phyloP scores from a whole-genome alignment of 2,113 vertebrate species.

The Plecotus auritus region DNA sequence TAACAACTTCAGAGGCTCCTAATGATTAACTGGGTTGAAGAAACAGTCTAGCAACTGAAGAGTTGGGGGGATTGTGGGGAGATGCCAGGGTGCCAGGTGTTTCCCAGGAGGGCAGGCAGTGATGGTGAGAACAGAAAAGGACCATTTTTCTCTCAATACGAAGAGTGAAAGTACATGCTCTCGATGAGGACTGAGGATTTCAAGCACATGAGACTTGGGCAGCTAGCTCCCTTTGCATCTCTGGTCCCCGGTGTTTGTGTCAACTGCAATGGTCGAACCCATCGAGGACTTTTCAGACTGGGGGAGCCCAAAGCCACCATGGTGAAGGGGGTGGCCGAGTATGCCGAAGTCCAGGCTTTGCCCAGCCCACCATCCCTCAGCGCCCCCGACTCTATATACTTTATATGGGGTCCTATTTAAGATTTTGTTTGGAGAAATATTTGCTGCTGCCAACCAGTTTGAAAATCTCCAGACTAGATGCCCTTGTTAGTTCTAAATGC shows the following conservation, averaged over 20 bases:
- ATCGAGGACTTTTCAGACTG: background rate
- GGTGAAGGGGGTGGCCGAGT: background rate
- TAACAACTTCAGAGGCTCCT: constrained; percentile 28
- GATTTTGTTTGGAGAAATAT: background rate
- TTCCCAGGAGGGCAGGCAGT: background rate
- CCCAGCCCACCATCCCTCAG: too few relatives aligned
- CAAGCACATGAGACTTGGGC: fast-evolving
- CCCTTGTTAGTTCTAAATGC: background rate
- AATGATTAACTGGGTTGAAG: background rate
- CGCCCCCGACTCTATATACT: background rate
- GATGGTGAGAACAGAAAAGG: background rate
- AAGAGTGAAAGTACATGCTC: background rate
- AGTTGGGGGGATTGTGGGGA: background rate
- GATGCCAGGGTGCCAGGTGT: background rate
- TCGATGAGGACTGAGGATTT: background rate
- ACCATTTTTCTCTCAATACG: background rate
- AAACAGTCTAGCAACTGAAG: background rate
- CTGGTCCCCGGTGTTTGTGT: background rate
- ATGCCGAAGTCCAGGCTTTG: background rate
- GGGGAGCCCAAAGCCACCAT: background rate
- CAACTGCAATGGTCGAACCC: background rate
- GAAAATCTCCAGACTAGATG: background rate
- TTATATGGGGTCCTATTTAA: background rate
- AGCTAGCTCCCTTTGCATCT: background rate
- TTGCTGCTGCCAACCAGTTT: background rate